Percentiles rank a stretch among this genome's conserved stretches.
Evolutionary conservation across 2,888 invertebrate species (phyloP).

Genomic region (Stenchaetothrips biformis): DNA sequence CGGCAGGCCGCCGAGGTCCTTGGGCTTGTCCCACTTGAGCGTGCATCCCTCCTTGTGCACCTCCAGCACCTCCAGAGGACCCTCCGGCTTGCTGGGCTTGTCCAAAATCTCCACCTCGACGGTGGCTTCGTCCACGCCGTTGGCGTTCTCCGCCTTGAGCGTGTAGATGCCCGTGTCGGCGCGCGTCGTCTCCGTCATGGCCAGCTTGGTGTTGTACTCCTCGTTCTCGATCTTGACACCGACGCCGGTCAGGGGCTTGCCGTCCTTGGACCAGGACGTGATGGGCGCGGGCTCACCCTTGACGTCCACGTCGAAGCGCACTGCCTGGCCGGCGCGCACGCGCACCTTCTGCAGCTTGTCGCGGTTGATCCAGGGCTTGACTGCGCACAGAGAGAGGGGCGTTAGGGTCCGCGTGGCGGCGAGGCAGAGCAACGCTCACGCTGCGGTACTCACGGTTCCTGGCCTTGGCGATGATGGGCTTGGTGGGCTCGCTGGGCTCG

Average conservation of each 20-base stretch:
- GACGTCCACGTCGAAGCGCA: slow-evolving; percentile 90
- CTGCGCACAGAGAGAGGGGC: slow-evolving; percentile 48
- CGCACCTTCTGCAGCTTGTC: slow-evolving; percentile 84
- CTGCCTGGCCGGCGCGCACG: slow-evolving; percentile 82
- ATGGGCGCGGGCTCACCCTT: slow-evolving; percentile 96
- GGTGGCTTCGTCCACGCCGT: slow-evolving; percentile 88
- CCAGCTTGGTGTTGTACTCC: slow-evolving; percentile 85
- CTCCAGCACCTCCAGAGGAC: slow-evolving; percentile 85
- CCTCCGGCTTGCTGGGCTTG: slow-evolving; percentile 82
- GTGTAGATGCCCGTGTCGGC: slow-evolving; percentile 87
- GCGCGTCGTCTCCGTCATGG: slow-evolving; percentile 72
- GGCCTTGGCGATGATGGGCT: slow-evolving; percentile 81
- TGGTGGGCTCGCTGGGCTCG: slow-evolving; percentile 84
- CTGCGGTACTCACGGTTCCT: slow-evolving; percentile 64
- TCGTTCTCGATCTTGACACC: slow-evolving; percentile 78
- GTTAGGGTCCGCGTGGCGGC: not conserved
- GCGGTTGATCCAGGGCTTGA: slow-evolving; percentile 92
- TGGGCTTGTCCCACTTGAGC: slow-evolving; percentile 89
- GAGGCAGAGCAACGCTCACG: not conserved
- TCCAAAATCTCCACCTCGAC: slow-evolving; percentile 86
- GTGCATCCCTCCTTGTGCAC: slow-evolving; percentile 92
- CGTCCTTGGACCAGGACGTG: slow-evolving; percentile 71
- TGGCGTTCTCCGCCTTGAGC: slow-evolving; percentile 86
- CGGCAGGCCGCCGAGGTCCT: slow-evolving; percentile 92
- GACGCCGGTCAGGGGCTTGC: slow-evolving; percentile 61